Evolutionary conservation across 2,888 invertebrate genomes (phyloP).

Genomic region (Parnassius orleans): DNA sequence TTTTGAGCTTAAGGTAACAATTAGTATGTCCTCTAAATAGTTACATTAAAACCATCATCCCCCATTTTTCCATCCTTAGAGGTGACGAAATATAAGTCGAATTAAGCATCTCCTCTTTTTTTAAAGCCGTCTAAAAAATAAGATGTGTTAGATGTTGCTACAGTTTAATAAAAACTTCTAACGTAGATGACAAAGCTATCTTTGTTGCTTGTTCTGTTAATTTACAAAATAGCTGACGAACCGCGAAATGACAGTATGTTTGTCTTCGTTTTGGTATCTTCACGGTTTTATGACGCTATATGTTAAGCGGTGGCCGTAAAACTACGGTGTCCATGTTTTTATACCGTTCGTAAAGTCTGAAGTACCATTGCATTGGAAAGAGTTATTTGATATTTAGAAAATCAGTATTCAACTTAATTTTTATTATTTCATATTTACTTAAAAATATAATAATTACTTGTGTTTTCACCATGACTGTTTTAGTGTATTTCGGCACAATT

Average conservation of each 20-base stretch:
- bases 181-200: constrained; percentile 46
- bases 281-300: constrained; percentile 67
- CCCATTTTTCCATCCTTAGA: no score
- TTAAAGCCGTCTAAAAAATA: no score
- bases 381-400: constrained; percentile 49
- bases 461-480: no score
- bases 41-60: no score
- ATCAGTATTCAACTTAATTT: constrained; percentile 42
- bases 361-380: constrained; percentile 53
- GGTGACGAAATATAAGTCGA: no score
- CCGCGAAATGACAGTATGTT: constrained; percentile 61
- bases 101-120: no score
- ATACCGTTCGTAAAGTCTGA: constrained; percentile 61
- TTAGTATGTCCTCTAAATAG: no score
- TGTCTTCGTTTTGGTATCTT: constrained; percentile 56
- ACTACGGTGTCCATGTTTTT: constrained; percentile 63
- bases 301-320: constrained; percentile 74
- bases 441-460: no score
- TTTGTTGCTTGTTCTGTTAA: constrained; percentile 38
- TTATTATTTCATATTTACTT: no score
- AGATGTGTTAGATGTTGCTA: background rate
- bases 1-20: no score
- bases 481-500: no score
- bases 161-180: constrained; percentile 35
- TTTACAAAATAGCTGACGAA: constrained; percentile 57